Conservation (phyloP, 2,888 invertebrate genomes). For the Gymnoscelis rufifasciata region DNA sequence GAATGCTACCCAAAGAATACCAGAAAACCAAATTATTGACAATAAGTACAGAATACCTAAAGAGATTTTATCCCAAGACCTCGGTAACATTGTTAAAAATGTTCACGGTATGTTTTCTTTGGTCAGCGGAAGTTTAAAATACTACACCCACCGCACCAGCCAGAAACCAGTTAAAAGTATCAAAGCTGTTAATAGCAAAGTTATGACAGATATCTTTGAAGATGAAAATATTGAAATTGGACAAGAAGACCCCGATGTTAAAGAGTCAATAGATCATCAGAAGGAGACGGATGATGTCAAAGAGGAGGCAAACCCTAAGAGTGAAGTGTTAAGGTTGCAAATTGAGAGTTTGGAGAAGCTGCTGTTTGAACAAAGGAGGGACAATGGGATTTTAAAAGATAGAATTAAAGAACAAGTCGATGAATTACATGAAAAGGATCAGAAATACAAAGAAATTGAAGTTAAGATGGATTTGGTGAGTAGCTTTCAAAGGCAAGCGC, state of each 20-base stretch:
- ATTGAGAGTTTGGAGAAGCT: conserved; percentile 60
- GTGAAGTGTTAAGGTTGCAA: conserved; percentile 51
- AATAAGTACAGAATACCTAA: conserved; percentile 55
- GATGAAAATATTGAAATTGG: conserved; percentile 38
- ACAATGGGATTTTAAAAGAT: conserved; percentile 53
- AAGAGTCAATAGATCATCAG: too few species aligned
- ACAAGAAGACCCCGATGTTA: not conserved
- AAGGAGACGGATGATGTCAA: not conserved
- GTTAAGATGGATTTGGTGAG: conserved; percentile 72
- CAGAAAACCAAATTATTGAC: conserved; percentile 45
- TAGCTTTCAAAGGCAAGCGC: too few species aligned
- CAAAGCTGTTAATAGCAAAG: conserved; percentile 55
- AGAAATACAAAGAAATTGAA: conserved; percentile 67
- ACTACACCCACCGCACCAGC: conserved; percentile 53
- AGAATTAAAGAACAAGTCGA: conserved; percentile 59
- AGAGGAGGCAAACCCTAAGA: conserved; percentile 18
- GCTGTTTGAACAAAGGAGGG: conserved; percentile 59
- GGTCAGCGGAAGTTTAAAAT: conserved; percentile 67
- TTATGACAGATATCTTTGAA: conserved; percentile 70
- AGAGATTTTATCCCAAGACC: conserved; percentile 62
- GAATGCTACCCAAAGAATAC: conserved; percentile 53
- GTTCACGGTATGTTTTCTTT: conserved; percentile 73
- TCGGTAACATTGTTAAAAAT: conserved; percentile 70
- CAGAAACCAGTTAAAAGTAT: conserved; percentile 47
- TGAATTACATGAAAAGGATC: conserved; percentile 59